Conservation (phyloP, 2,113 vertebrate genomes). For the Stegostoma tigrinum region DNA sequence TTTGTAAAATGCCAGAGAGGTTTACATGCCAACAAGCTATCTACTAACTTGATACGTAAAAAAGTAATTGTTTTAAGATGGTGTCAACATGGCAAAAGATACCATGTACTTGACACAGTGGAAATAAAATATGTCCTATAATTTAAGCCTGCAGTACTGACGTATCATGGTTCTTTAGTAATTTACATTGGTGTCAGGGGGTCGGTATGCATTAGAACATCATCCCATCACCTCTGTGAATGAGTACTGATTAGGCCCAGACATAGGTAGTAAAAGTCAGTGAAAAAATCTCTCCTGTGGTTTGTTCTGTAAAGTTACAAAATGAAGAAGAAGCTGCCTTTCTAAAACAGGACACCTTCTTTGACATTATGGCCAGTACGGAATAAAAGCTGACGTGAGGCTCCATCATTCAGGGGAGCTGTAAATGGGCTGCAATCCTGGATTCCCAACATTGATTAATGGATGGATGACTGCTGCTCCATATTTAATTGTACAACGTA, state of each 20-base stretch:
- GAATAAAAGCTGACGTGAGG: neutral
- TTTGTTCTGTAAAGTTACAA: neutral
- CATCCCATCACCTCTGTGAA: neutral
- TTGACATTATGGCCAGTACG: neutral
- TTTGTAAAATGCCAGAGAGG: neutral
- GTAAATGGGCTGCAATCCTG: neutral
- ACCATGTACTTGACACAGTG: neutral
- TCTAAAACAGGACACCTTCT: neutral
- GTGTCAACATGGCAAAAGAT: neutral
- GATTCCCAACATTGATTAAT: neutral
- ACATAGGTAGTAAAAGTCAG: too few species aligned
- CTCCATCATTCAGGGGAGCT: neutral
- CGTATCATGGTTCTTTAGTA: neutral
- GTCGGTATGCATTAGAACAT: neutral
- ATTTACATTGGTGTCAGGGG: neutral
- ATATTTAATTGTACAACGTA: neutral
- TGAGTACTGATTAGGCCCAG: neutral
- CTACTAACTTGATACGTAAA: too few species aligned
- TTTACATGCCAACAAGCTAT: neutral
- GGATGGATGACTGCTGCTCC: neutral
- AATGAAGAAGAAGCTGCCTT: neutral
- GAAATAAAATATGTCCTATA: neutral
- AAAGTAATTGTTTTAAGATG: neutral
- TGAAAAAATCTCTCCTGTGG: neutral
- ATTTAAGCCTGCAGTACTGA: neutral